Evolutionary conservation across 2,797 vertebrate genomes (phyloP).

Genomic region (Thamnophis elegans): DNA sequence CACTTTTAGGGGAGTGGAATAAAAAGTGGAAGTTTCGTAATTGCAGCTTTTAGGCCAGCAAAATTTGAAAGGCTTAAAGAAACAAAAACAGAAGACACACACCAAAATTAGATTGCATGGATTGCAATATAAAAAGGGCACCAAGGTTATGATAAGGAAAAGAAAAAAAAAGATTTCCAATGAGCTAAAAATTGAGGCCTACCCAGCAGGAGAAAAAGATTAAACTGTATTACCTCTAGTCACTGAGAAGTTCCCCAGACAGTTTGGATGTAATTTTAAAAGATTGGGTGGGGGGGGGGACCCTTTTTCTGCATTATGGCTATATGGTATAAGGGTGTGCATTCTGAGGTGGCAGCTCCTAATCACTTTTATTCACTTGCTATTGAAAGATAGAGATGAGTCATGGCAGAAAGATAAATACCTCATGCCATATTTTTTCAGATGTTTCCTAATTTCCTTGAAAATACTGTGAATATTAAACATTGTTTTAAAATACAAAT

Average conservation of each 20-base stretch:
- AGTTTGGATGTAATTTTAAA: slow-evolving; percentile 80
- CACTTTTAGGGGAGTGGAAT: slow-evolving; percentile 63
- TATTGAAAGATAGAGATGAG: slow-evolving; percentile 66
- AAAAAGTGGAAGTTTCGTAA: slow-evolving; percentile 68
- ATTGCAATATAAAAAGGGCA: slow-evolving; percentile 73
- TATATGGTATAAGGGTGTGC: slow-evolving; percentile 73
- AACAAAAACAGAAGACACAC: neutral
- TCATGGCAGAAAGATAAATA: slow-evolving; percentile 63
- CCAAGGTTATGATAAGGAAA: slow-evolving; percentile 74
- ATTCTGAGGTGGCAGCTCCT: slow-evolving; percentile 70
- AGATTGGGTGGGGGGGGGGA: slow-evolving; percentile 65
- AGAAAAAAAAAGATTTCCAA: slow-evolving; percentile 70
- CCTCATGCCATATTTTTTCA: slow-evolving; percentile 53
- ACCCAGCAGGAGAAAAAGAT: slow-evolving; percentile 70
- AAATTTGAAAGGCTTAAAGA: slow-evolving; percentile 62
- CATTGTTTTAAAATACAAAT: slow-evolving; percentile 27
- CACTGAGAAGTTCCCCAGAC: slow-evolving; percentile 79
- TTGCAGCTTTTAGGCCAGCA: slow-evolving; percentile 70
- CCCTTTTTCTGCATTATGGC: slow-evolving; percentile 61
- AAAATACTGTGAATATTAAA: slow-evolving; percentile 49
- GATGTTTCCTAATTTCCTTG: slow-evolving; percentile 40
- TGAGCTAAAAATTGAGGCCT: slow-evolving; percentile 77
- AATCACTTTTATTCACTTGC: slow-evolving; percentile 78
- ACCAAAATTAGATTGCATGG: slow-evolving; percentile 68
- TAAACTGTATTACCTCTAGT: slow-evolving; percentile 81